Evolutionary conservation across 1,140 invertebrate genomes (phyloP).

Genomic region (Scylla paramamosain): DNA sequence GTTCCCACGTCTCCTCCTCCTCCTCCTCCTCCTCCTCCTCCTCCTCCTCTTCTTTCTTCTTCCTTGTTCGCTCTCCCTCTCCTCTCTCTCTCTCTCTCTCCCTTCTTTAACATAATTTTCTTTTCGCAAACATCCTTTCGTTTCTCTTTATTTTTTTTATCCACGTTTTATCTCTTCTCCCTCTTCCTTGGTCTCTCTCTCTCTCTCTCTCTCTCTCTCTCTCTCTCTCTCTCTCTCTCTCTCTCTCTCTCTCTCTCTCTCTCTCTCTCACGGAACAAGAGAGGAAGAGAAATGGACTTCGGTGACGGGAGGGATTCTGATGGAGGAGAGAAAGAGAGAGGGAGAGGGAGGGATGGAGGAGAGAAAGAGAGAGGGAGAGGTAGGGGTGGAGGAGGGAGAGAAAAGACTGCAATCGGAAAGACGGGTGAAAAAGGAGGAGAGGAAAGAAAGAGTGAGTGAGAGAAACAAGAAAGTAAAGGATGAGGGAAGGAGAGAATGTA

Average conservation of each 20-base stretch:
- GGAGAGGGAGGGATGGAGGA: not conserved
- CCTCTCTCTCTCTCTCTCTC: not conserved
- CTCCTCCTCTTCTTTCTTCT: not conserved
- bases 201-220: not conserved
- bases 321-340: not conserved
- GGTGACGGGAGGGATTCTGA: not conserved
- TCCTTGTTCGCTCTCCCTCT: not conserved
- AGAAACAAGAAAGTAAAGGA: not conserved
- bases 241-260: slow-evolving; percentile 20
- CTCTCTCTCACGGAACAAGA: not conserved
- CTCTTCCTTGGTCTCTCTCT: not conserved
- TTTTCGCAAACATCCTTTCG: too few species aligned
- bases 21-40: not conserved
- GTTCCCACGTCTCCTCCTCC: not conserved
- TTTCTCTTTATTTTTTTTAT: too few species aligned
- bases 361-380: not conserved
- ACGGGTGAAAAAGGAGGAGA: not conserved
- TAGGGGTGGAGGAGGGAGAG: not conserved
- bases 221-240: slow-evolving; percentile 6
- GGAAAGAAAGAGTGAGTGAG: not conserved
- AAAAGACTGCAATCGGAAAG: not conserved
- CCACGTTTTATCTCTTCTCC: not conserved
- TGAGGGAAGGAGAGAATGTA: not conserved
- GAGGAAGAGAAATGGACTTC: not conserved
- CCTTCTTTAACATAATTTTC: too few species aligned